A percentile compares a stretch with the other conserved stretches of the same genome.
Evolutionary conservation across 2,888 invertebrate species (phyloP).

Genomic region (Strigamia crassipes): DNA sequence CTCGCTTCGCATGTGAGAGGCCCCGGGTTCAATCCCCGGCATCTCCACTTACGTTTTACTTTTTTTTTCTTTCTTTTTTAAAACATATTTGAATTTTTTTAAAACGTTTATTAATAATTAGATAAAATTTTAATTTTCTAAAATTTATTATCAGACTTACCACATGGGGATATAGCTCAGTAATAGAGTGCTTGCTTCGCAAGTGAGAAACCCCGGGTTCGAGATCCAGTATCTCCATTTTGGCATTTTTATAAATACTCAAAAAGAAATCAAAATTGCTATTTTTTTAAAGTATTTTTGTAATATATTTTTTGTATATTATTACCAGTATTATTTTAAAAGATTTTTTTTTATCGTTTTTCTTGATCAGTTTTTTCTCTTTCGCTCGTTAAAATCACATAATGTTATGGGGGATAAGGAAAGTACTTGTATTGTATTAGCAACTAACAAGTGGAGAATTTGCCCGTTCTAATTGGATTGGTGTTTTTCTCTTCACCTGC

Average conservation of each 20-base stretch:
- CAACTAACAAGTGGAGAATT: not conserved
- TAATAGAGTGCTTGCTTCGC: constrained; percentile 46
- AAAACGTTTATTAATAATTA: not conserved
- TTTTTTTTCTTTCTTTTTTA: constrained; percentile 28
- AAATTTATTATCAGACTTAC: not conserved
- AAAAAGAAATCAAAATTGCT: too few relatives aligned
- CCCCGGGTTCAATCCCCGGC: constrained; percentile 45
- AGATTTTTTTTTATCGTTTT: not conserved
- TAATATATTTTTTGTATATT: too few relatives aligned
- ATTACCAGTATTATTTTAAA: not conserved
- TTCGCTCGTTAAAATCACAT: not conserved
- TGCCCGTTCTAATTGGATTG: not conserved
- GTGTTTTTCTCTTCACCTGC: constrained; percentile 10
- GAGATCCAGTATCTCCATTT: not conserved
- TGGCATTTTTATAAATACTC: too few relatives aligned
- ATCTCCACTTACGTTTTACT: constrained; percentile 4
- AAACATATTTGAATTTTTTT: not conserved
- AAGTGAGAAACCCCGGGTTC: constrained; percentile 46
- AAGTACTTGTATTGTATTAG: too few relatives aligned
- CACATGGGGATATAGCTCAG: constrained; percentile 40
- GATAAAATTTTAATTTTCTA: not conserved
- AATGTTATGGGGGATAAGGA: not conserved
- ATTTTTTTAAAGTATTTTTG: too few relatives aligned
- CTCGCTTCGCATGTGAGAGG: constrained; percentile 48
- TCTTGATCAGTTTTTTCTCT: not conserved